These are phyloP conservation scores for Coracias cyanogaster DNA, from an alignment of 2,797 vertebrate genomes.

Conservation along the genomic window DNA sequence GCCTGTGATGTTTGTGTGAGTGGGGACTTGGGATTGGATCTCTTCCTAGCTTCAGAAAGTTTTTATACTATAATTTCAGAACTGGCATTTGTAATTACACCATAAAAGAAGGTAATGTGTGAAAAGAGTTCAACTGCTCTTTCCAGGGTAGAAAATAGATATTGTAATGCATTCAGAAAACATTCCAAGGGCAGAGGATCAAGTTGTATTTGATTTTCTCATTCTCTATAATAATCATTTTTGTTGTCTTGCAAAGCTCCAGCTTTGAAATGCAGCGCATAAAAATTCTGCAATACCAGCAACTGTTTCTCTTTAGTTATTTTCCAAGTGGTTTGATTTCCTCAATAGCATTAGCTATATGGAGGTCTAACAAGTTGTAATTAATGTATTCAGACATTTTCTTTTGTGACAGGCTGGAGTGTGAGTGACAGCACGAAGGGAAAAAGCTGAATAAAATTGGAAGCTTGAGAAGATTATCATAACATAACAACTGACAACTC, in stretches of 20 bases:
- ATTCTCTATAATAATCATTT: constrained; percentile 38
- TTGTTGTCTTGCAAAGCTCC: constrained; percentile 32
- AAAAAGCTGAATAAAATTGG: constrained; percentile 31
- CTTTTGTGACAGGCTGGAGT: constrained; percentile 41
- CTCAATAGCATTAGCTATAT: constrained; percentile 52
- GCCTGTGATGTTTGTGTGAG: not conserved
- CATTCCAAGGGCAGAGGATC: not conserved
- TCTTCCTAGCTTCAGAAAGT: not conserved
- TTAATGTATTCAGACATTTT: constrained; percentile 60
- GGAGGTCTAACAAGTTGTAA: constrained; percentile 53
- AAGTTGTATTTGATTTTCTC: constrained; percentile 34
- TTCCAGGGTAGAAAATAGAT: not conserved
- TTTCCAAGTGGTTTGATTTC: constrained; percentile 69
- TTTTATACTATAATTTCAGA: not conserved
- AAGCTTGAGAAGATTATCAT: constrained; percentile 38
- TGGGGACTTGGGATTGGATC: not conserved
- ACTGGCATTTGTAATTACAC: constrained; percentile 26
- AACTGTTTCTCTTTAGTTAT: constrained; percentile 35
- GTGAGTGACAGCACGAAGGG: constrained; percentile 26
- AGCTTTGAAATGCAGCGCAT: not conserved
- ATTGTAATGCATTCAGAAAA: constrained; percentile 27
- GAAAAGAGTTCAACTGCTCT: not conserved
- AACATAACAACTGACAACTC: constrained; percentile 58
- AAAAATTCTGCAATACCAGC: constrained; percentile 28
- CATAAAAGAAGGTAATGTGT: constrained; percentile 1